phyloP scores from a whole-genome alignment of 2,888 invertebrate species.

The Augiades crinisus region DNA sequence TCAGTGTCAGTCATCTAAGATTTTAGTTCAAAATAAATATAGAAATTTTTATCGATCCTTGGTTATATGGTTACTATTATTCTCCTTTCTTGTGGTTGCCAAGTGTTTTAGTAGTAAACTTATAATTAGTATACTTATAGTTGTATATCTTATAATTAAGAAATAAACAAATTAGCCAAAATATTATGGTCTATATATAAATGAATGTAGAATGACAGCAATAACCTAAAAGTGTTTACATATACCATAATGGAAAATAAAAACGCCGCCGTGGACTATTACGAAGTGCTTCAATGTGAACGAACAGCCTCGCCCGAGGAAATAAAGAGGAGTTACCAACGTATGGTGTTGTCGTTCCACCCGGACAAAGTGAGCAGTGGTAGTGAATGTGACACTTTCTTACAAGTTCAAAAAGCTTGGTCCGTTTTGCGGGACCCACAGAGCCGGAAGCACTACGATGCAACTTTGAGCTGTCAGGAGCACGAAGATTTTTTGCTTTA shows the following conservation, averaged over 20 bases:
- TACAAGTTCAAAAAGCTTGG: constrained; percentile 86
- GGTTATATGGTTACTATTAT: too few species aligned
- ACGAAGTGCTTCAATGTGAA: constrained; percentile 79
- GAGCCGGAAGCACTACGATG: constrained; percentile 84
- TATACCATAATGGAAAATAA: constrained; percentile 2
- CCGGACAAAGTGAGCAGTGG: constrained; percentile 78
- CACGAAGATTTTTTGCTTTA: constrained; percentile 82
- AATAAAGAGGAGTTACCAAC: constrained; percentile 83
- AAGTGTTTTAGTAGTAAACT: too few species aligned
- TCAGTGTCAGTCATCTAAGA: too few species aligned
- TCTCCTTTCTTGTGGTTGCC: too few species aligned
- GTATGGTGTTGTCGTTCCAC: constrained; percentile 78
- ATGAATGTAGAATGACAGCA: too few species aligned
- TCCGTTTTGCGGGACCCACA: constrained; percentile 82
- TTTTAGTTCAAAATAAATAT: too few species aligned
- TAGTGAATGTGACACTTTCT: constrained; percentile 49
- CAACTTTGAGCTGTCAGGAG: constrained; percentile 79
- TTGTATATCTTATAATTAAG: too few species aligned
- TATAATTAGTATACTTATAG: too few species aligned
- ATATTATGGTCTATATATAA: too few species aligned
- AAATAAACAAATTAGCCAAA: too few species aligned
- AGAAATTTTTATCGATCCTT: too few species aligned
- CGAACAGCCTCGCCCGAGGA: constrained; percentile 77
- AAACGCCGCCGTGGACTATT: constrained; percentile 63
- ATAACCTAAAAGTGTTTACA: not conserved